Conservation (phyloP, 1,140 invertebrate genomes). For the Pollicipes pollicipes region DNA sequence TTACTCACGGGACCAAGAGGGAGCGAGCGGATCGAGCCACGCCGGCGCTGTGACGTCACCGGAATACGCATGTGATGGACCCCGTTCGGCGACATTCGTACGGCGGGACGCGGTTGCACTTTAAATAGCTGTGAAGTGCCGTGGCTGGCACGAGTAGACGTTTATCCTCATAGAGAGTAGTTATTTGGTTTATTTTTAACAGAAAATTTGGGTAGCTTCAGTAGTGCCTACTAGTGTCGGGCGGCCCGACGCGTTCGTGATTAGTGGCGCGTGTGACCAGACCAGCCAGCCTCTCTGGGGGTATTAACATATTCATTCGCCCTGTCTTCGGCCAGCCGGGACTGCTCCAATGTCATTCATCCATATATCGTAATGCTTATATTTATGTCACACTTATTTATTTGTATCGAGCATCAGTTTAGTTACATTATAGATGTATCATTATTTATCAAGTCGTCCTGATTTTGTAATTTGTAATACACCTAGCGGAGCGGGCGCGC, state of each 20-base stretch:
- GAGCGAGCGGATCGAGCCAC: background rate
- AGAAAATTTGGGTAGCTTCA: constrained; percentile 2
- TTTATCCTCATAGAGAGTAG: constrained; percentile 1
- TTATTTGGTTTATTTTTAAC: constrained; percentile 2
- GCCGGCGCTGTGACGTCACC: background rate
- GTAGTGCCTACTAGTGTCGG: background rate
- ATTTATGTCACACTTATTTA: constrained; percentile 2
- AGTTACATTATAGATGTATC: constrained; percentile 2
- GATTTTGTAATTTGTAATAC: constrained; percentile 2
- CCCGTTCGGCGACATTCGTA: background rate
- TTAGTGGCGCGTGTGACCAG: background rate
- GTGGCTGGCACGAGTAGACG: background rate
- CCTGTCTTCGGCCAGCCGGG: background rate
- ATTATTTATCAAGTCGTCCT: constrained; percentile 2
- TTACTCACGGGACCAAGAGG: background rate
- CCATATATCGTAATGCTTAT: constrained; percentile 2
- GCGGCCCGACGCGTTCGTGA: background rate
- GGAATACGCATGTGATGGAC: background rate
- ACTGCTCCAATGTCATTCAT: constrained; percentile 1
- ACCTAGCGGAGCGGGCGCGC: background rate
- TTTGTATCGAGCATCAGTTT: constrained; percentile 2
- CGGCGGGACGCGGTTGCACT: background rate
- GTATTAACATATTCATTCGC: constrained; percentile 1
- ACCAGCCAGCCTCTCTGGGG: background rate
- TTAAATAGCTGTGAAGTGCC: background rate